Evolutionary conservation across 2,113 vertebrate genomes (phyloP), one percentile per base, ranked within the genome.

Genomic region (Galbula dea): DNA sequence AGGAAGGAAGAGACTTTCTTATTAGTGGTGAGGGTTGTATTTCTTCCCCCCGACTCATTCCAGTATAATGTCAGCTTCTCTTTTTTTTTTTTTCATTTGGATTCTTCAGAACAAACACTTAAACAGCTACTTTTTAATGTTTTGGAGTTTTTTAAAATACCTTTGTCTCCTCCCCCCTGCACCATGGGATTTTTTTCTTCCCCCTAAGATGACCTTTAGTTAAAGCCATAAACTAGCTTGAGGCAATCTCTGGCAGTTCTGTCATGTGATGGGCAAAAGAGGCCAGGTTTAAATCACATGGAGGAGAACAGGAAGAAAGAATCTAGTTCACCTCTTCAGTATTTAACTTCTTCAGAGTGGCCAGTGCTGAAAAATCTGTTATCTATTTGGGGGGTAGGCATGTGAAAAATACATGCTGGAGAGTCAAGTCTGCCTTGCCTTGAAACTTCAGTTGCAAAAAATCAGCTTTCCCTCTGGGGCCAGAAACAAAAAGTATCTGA

Each of bases 241-340:
- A 95, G 88, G 67, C 83, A 73, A 72, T 88, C 63, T 86, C 93
- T 68, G 79, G 63, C 90, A 86, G 91, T 49, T 83, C 82, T 95
- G 72, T 75, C 80, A 91, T 89, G 93, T 89, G 72, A 76, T 62
- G 59, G 85, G 63, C 61, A 43, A 62, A 78, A 72, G 73, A 76
- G 89, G 55, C 65, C 63, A n/a, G 68, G 85, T 91, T 96, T 95
- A 95, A 94, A 81, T 88, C 76, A 57, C 32, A 71, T n/a, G 34
- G 58, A 93, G 83, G 36, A 24, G 86, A 94, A 65, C 20, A 94
- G 52, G 76, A 94, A 61, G 67, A 77, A 34, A 72, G 49, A 65
- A 74, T 27, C 51, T 72, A 94, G 88, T 78, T 86, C 88, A 83
- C 32, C 32, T 59, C 41, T 45, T 75, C 74, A 29, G 49, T 30